Conservation (phyloP, 2,113 vertebrate genomes). For the Leptosomus discolor region DNA sequence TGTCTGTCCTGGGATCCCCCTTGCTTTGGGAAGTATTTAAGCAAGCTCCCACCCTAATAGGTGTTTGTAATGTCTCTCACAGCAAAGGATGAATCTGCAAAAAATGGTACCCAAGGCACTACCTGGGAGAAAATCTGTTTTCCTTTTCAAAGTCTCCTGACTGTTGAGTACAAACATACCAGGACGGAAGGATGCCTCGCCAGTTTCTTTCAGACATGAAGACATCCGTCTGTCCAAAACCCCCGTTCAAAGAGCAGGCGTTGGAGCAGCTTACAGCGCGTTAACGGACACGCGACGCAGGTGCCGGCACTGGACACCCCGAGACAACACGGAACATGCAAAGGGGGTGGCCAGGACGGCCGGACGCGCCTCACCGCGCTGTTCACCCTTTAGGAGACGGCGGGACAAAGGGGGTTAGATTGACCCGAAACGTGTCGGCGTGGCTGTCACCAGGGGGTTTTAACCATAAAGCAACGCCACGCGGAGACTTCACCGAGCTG, state of each 20-base stretch:
- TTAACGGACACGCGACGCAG: not conserved
- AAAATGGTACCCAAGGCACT: not conserved
- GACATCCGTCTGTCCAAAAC: not conserved
- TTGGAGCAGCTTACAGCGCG: not conserved
- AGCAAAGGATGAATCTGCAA: not conserved
- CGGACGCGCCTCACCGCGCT: constrained; percentile 44
- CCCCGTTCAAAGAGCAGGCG: not conserved
- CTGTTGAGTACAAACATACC: not conserved
- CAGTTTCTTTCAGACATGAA: not conserved
- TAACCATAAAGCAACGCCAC: not conserved
- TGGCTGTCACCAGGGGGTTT: not conserved
- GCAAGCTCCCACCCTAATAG: not conserved
- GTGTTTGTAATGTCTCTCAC: not conserved
- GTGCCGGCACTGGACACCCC: not conserved
- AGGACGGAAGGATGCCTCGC: not conserved
- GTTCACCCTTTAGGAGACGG: not conserved
- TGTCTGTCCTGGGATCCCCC: not conserved
- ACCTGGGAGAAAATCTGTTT: not conserved
- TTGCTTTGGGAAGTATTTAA: not conserved
- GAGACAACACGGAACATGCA: constrained; percentile 26
- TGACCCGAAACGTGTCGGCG: not conserved
- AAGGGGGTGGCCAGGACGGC: not conserved
- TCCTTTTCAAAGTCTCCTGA: not conserved
- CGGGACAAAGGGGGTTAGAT: not conserved
- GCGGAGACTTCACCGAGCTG: not conserved